Base-by-base conservation (phyloP, 2,797 vertebrate genomes). In the Enteromius afrohamiltoni region DNA sequence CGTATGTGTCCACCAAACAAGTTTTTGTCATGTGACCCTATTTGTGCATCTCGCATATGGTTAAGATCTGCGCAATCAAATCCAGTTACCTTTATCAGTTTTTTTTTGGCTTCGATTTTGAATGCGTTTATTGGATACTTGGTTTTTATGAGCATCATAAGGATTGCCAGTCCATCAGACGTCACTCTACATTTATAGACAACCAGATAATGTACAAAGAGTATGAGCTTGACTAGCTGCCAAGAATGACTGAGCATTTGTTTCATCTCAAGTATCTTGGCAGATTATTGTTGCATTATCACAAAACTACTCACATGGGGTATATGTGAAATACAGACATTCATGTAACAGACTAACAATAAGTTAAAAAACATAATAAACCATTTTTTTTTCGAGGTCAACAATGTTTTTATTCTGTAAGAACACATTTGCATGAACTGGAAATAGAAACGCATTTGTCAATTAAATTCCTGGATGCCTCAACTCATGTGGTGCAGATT, bases 1-100 rank as follows among this genome's bases (percentile, higher is more conserved):
- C 97, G 26, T 98, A 96, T 37, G 58, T 88, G 1, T 97, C 96
- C 29, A 90, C 93, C 11, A 99, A 99, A 91, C 97, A 98, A 90
- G 93, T 99, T 85, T 93, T 99, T 3, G 89, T 96, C 75, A 93
- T 98, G 95, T 97, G 93, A 96, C 45, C 3, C 5, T 21, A n/a
- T 47, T 26, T 17, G 60, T 42, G 13, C 26, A 23, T 26, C 58
- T 14, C 1, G 47, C 17, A 8, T 40, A 3, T 9, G 3, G 3
- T 10, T 47, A 55, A 21, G 76, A 62, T 10, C 14, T 77, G 19
- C 45, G 13, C 4, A 7, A 62, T 62, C 26, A 88, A 91, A 90
- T 90, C 29, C 71, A 65, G 8, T 49, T 53, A 69, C 51, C 45
- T 13, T 83, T 78, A 81, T 84, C 79, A 40, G 23, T 11, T 47